Percentiles rank a stretch among this genome's conserved stretches.
Evolutionary conservation across 2,797 vertebrate species (phyloP).

Genomic region (Crax fasciolata): DNA sequence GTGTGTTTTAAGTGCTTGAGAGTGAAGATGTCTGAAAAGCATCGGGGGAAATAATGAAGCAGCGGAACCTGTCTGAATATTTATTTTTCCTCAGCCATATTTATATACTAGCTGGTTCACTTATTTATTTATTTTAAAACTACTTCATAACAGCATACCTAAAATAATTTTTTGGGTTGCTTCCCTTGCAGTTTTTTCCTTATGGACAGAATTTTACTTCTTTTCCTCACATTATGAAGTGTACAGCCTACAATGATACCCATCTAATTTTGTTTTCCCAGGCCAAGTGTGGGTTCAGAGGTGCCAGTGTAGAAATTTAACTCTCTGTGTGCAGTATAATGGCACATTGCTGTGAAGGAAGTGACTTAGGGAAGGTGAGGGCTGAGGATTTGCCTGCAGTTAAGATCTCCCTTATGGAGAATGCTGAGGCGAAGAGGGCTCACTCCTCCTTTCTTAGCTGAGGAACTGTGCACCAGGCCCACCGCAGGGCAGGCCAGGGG

Average conservation of each 20-base stretch:
- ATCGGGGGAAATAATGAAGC: constrained; percentile 45
- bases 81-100: constrained; percentile 61
- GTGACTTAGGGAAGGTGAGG: background rate
- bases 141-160: background rate
- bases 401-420: accelerated
- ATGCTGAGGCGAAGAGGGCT: background rate
- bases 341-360: background rate
- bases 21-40: constrained; percentile 54
- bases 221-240: background rate
- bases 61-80: constrained; percentile 29
- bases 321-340: background rate
- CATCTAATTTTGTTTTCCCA: background rate
- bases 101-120: constrained; percentile 26
- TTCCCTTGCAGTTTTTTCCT: constrained; percentile 3
- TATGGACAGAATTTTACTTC: background rate
- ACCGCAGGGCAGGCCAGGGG: background rate
- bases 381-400: background rate
- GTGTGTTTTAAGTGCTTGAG: constrained; percentile 64
- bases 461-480: background rate
- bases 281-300: background rate
- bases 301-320: background rate
- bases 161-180: constrained; percentile 23
- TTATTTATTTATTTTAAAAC: constrained; percentile 20
- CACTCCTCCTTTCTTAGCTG: background rate
- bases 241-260: background rate